These are phyloP conservation scores for Melopsittacus undulatus DNA, from an alignment of 2,797 vertebrate species.

Conservation along the genomic window DNA sequence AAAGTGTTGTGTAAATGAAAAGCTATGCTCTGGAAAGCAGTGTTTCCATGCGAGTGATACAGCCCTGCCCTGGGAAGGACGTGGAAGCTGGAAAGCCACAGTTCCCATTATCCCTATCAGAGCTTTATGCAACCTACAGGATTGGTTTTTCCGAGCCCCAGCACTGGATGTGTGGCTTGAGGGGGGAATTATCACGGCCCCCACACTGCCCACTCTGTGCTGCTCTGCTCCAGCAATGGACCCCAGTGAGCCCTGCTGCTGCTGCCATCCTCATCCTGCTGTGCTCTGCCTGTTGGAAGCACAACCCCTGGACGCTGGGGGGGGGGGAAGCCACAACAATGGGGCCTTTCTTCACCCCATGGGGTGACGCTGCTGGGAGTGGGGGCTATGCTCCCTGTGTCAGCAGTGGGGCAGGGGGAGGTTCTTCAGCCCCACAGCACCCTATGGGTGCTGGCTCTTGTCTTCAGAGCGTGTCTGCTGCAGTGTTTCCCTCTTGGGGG, in stretches of 20 bases:
- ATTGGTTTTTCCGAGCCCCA: neutral
- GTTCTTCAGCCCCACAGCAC: too few species aligned
- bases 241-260: accelerated
- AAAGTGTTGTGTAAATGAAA: neutral
- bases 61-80: accelerated
- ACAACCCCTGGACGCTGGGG: neutral
- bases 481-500: neutral
- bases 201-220: accelerated
- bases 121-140: too few species aligned
- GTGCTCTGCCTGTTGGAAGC: neutral
- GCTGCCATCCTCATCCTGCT: accelerated
- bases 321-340: constrained; percentile 44
- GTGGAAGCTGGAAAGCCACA: neutral
- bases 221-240: accelerated
- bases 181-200: neutral
- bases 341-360: constrained; percentile 42
- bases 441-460: too few species aligned
- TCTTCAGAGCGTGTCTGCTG: too few species aligned
- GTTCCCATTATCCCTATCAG: accelerated
- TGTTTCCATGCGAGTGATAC: accelerated
- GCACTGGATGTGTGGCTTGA: accelerated
- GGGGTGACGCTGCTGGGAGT: neutral
- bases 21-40: neutral
- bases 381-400: neutral
- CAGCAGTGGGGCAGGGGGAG: neutral